Evolutionary conservation across 2,797 vertebrate species (phyloP), one percentile per base, ranked within the genome.

Genomic region (Syncerus caffer): DNA sequence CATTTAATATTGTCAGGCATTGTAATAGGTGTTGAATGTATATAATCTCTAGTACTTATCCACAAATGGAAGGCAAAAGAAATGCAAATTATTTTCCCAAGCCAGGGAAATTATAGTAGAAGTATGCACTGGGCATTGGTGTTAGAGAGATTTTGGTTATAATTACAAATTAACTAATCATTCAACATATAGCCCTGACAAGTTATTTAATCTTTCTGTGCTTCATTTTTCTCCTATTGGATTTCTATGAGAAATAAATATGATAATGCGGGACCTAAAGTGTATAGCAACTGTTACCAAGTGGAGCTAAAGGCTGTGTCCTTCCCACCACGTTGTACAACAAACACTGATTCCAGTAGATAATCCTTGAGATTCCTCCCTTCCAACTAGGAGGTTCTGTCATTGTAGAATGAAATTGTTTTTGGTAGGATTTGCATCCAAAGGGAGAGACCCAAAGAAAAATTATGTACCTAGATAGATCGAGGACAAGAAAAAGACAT

Each of bases 71-170:
- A 85, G 47, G 51, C 25, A n/a, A 45, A 15, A 2, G 58, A 74
- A 93, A 96, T n/a, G 27, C n/a, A 95, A 96, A 80, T 87, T 80
- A 67, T 25, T 79, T 85, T 14, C 58, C 76, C 60, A 90, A 64
- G 23, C 5, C n/a, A 79, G 25, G 95, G 58, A 62, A 17, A 60
- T 34, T 31, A 38, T n/a, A 90, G 45, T 4, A 74, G 42, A 27
- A n/a, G 51, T 10, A 14, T 4, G 23, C 4, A 55, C 4, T 31
- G 25, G 55, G 38, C 23, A 34, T 17, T 25, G 67, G 15, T 19
- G 19, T 78, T 21, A 57, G 50, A 47, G 13, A 92, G 34, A 92
- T 60, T 14, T 85, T 31, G 1, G 2, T 51, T 23, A n/a, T 19
- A 88, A 60, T 51, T 90, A n/a, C 58, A 76, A 53, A 85, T 92